A percentile compares a stretch with the other conserved stretches of the same genome.
Evolutionary conservation across 2,797 vertebrate genomes (phyloP).

Genomic region (Mallotus villosus): DNA sequence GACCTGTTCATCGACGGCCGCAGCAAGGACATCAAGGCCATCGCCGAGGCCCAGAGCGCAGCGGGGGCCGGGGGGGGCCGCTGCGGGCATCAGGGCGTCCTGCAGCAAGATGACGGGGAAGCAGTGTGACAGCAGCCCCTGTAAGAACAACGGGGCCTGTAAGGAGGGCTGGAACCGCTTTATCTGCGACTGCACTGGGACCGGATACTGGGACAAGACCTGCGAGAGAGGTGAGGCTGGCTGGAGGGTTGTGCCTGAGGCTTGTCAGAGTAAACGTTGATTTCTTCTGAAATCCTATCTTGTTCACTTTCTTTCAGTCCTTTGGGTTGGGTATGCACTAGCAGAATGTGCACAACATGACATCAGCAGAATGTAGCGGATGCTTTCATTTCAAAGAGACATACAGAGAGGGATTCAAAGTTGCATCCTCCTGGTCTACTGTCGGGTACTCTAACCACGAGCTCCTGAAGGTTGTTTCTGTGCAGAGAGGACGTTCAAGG

Average conservation of each 20-base stretch:
- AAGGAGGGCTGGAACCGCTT: constrained; percentile 99
- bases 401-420: no score
- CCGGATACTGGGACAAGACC: constrained; percentile 86
- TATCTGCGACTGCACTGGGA: constrained; percentile 97
- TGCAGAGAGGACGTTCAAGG: not conserved
- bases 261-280: not conserved
- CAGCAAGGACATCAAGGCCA: constrained; percentile 97
- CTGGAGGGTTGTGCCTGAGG: not conserved
- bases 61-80: constrained; percentile 56
- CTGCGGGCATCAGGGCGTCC: constrained; percentile 90
- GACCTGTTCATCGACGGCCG: constrained; percentile 96
- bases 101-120: constrained; percentile 88
- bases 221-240: constrained; percentile 88
- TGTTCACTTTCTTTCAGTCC: no score
- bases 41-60: constrained; percentile 90
- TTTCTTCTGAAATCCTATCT: no score
- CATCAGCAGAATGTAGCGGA: no score
- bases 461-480: not conserved
- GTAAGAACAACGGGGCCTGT: constrained; percentile 92
- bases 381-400: no score
- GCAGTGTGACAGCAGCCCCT: constrained; percentile 95
- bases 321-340: no score
- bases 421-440: no score
- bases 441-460: no score
- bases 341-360: no score